Evolutionary conservation across 1,140 invertebrate genomes (phyloP), one percentile per base, ranked within the genome.

Genomic region (Dendroctonus ponderosae): DNA sequence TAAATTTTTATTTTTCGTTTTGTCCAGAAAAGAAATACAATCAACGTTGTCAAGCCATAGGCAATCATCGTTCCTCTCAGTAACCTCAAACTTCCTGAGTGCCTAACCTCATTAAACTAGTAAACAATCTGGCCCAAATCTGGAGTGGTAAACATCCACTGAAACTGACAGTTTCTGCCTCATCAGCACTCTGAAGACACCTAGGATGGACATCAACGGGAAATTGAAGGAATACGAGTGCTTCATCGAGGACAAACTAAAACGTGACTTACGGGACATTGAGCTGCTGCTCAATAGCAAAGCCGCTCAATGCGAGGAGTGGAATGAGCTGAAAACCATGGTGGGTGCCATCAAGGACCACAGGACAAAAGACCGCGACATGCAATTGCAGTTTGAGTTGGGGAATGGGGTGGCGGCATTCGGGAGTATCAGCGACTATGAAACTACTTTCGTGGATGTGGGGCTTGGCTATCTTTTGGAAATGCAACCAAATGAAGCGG

Each of bases 201-300:
- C 1, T 4, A 57, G 2, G 39, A 67, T 67, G 46, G 68, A 73
- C 49, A 43, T 76, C 15, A 14, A 66, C n/a, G 56, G 70, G 12
- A 78, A 78, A 73, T 59, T 78, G 41, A 62, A 72, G 61, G 68
- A 72, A 14, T 79, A 79, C 56, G 70, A 79, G 67, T 8, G 71
- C 40, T 79, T 77, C 64, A 60, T 79, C 8, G 73, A 79, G 63
- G 65, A 74, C 7, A 73, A 69, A 61, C 67, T 79, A 15, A 79
- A 79, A 62, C 70, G 52, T 56, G 77, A 79, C 61, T 61, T 79
- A 6, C 68, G 69, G 60, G 70, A 75, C 37, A 71, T 77, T 41
- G 70, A 78, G 64, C 15, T 50, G 5, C 54, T 61, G 9, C 57
- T 78, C 46, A 58, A 60, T 38, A 52, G 69, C 26, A 73, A 72